phyloP scores from a whole-genome alignment of 2,888 invertebrate genomes.

The Tetragnatha montana region DNA sequence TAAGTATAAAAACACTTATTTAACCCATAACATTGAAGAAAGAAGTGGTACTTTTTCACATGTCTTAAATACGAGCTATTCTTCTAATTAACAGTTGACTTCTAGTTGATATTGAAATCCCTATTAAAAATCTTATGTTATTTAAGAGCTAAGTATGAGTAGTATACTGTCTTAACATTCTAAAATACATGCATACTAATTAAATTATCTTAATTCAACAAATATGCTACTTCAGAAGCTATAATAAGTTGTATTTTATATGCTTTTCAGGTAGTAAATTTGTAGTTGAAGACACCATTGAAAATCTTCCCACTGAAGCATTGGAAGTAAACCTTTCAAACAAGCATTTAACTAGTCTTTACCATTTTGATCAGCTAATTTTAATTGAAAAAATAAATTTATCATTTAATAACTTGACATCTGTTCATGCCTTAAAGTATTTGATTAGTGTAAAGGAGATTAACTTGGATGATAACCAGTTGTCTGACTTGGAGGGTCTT shows the following conservation, averaged over 20 bases:
- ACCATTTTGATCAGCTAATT: constrained; percentile 67
- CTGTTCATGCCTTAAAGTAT: constrained; percentile 58
- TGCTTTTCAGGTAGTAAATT: constrained; percentile 70
- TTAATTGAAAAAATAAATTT: constrained; percentile 69
- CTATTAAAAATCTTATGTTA: too few relatives aligned
- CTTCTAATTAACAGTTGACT: too few relatives aligned
- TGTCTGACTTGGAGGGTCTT: constrained; percentile 58
- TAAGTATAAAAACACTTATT: too few relatives aligned
- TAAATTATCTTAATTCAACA: too few relatives aligned
- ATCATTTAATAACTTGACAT: constrained; percentile 63
- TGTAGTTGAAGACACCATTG: constrained; percentile 68
- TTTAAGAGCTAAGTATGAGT: too few relatives aligned
- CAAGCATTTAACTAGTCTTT: constrained; percentile 65
- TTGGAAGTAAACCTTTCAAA: constrained; percentile 45
- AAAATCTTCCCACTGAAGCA: constrained; percentile 44
- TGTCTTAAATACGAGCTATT: too few relatives aligned
- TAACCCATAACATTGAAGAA: too few relatives aligned
- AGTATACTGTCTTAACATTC: too few relatives aligned
- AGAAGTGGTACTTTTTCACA: too few relatives aligned
- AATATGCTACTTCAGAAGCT: background rate
- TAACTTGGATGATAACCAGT: constrained; percentile 70
- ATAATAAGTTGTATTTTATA: background rate
- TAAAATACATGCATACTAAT: too few relatives aligned
- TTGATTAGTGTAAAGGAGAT: constrained; percentile 64
- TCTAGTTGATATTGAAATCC: too few relatives aligned